phyloP scores from a whole-genome alignment of 2,888 invertebrate genomes.

The Actias luna region DNA sequence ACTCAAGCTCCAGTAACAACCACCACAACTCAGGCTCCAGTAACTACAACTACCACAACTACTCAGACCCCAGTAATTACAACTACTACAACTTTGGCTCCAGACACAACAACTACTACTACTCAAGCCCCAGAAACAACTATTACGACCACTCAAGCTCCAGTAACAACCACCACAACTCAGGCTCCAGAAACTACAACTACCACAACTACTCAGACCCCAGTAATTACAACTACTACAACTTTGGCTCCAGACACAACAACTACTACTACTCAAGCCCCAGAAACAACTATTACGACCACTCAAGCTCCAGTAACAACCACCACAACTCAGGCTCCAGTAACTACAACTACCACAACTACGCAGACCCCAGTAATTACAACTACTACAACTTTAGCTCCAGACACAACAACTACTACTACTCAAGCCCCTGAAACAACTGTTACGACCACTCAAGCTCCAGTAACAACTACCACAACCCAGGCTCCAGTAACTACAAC shows the following conservation, averaged over 20 bases:
- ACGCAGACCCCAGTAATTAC: constrained; percentile 7
- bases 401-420: constrained; percentile 10
- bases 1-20: neutral
- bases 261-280: constrained; percentile 10
- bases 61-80: neutral
- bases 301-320: constrained; percentile 11
- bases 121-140: neutral
- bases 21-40: constrained; percentile 3
- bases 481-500: constrained; percentile 5
- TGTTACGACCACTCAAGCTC: constrained; percentile 2
- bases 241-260: constrained; percentile 12
- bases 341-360: constrained; percentile 11
- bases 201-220: constrained; percentile 8
- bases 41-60: no score
- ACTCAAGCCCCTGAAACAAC: constrained; percentile 18
- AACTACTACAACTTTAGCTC: neutral
- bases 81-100: neutral
- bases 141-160: neutral
- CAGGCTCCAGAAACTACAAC: constrained; percentile 8
- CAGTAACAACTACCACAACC: constrained; percentile 11
- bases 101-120: constrained; percentile 12
- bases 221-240: constrained; percentile 9
- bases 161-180: constrained; percentile 11
- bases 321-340: constrained; percentile 9
- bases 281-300: constrained; percentile 9